Conservation (phyloP, 2,888 invertebrate genomes). For the Phrixothrix hirtus region DNA sequence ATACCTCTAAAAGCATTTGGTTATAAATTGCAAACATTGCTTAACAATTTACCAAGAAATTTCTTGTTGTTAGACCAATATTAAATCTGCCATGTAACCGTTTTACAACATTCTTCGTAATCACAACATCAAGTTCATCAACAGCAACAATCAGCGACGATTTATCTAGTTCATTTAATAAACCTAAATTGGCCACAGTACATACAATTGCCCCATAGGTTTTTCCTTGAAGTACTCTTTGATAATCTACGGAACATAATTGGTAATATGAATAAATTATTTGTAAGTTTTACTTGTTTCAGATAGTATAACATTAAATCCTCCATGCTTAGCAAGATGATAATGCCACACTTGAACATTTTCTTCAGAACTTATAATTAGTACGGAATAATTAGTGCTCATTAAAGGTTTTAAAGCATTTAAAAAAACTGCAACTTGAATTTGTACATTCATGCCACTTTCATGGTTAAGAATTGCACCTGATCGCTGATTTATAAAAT, state of each 20-base stretch:
- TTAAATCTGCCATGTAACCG: constrained; percentile 44
- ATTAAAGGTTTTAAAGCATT: constrained; percentile 34
- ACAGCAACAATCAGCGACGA: constrained; percentile 44
- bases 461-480: constrained; percentile 50
- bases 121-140: constrained; percentile 45
- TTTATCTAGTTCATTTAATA: no score
- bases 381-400: constrained; percentile 32
- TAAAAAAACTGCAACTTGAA: constrained; percentile 45
- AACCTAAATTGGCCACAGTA: no score
- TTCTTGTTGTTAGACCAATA: constrained; percentile 46
- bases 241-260: constrained; percentile 28
- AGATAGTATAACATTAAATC: constrained; percentile 36
- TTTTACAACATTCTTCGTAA: constrained; percentile 42
- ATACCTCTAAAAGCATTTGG: constrained; percentile 37
- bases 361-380: constrained; percentile 41
- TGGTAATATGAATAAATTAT: no score
- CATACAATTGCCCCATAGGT: constrained; percentile 35
- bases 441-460: constrained; percentile 41
- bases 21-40: not conserved
- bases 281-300: no score
- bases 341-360: constrained; percentile 43
- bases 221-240: constrained; percentile 12
- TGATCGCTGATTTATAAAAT: constrained; percentile 40
- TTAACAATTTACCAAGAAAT: constrained; percentile 48
- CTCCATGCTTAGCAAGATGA: constrained; percentile 39